These are phyloP conservation scores for Panagrolaimus sp. DNA, from an alignment of 1,140 invertebrate genomes.

Conservation along the genomic window DNA sequence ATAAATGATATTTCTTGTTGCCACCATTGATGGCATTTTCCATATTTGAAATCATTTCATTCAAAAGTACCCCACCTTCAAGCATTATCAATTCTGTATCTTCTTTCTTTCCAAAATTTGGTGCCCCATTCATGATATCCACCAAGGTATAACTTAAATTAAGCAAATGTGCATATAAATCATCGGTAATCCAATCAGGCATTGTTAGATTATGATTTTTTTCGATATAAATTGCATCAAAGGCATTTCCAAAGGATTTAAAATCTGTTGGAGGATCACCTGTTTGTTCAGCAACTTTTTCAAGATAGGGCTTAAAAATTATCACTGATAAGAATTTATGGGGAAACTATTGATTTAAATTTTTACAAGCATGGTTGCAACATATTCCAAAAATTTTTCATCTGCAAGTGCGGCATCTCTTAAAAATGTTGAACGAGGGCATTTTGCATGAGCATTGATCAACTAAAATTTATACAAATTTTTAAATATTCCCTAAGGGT, in stretches of 20 bases:
- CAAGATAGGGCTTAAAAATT: too few species aligned
- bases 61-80: neutral
- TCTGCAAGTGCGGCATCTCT: too few species aligned
- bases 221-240: constrained; percentile 10
- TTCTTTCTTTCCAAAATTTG: neutral
- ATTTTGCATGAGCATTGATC: too few species aligned
- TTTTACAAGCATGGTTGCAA: too few species aligned
- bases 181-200: constrained; percentile 1
- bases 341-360: too few species aligned
- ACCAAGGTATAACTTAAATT: neutral
- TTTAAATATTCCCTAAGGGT: neutral
- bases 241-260: neutral
- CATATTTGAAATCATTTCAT: neutral
- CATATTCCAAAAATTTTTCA: too few species aligned
- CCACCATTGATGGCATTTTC: neutral
- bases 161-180: neutral
- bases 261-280: neutral
- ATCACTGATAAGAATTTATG: too few species aligned
- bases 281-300: neutral
- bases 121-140: neutral
- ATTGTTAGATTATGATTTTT: neutral
- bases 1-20: neutral
- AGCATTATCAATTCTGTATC: neutral
- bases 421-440: too few species aligned
- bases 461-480: too few species aligned